Conservation (phyloP, 1,140 invertebrate species). For the Caenorhabditis tropicalis region DNA sequence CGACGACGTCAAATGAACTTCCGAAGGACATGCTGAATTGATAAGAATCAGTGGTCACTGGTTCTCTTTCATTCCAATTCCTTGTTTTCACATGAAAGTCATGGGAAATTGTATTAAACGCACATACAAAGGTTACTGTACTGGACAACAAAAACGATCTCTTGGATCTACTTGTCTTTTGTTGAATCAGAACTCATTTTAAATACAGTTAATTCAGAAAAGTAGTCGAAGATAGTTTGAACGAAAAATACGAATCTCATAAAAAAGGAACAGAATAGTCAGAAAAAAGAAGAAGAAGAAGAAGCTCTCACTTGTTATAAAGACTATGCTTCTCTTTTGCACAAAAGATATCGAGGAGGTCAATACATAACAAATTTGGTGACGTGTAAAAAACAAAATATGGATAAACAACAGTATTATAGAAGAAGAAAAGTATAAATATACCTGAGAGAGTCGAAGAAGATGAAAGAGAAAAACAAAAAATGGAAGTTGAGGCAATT, state of each 20-base stretch:
- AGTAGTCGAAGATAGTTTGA: too few relatives aligned
- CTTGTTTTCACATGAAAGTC: not conserved
- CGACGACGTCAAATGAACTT: not conserved
- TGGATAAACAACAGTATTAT: not conserved
- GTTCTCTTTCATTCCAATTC: not conserved
- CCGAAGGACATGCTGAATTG: not conserved
- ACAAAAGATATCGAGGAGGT: conserved; percentile 24
- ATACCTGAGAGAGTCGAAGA: not conserved
- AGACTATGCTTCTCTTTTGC: conserved; percentile 3
- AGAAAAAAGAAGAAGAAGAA: not conserved
- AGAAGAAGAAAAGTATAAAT: not conserved
- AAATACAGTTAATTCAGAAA: too few relatives aligned
- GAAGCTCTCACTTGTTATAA: not conserved
- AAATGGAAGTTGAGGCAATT: not conserved
- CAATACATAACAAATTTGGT: conserved; percentile 44
- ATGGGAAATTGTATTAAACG: too few relatives aligned
- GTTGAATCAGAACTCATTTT: too few relatives aligned
- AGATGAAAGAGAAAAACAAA: not conserved
- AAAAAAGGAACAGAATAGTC: not conserved
- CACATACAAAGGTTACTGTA: too few relatives aligned
- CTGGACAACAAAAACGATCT: too few relatives aligned
- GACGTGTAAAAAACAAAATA: conserved; percentile 14
- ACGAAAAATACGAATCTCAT: too few relatives aligned
- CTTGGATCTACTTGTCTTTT: too few relatives aligned
- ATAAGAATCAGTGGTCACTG: not conserved